Conservation (phyloP, 2,888 invertebrate species). For the Seira sanloemensis region DNA sequence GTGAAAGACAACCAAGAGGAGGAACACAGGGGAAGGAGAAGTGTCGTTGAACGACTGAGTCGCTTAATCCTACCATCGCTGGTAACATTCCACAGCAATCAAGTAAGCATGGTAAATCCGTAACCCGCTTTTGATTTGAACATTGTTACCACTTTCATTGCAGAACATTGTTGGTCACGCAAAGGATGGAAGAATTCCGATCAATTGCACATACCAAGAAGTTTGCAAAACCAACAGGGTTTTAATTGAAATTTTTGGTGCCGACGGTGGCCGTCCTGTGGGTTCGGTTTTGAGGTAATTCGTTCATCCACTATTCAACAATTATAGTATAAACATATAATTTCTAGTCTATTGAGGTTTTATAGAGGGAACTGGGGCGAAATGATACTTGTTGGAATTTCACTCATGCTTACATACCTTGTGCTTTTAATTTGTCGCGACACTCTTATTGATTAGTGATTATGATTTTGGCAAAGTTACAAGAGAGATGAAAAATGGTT, state of each 20-base stretch:
- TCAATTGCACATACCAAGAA: conserved; percentile 66
- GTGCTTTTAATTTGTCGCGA: no score
- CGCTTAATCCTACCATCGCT: conserved; percentile 63
- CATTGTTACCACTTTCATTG: background rate
- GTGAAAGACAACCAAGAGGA: conserved; percentile 8
- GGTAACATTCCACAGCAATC: conserved; percentile 52
- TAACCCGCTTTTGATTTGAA: background rate
- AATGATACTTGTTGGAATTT: no score
- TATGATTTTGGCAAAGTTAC: no score
- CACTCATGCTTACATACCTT: no score
- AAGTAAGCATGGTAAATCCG: background rate
- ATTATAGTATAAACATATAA: no score
- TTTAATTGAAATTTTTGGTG: conserved; percentile 62
- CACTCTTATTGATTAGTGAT: no score
- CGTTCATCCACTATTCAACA: no score
- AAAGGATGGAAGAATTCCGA: conserved; percentile 62
- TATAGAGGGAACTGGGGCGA: no score
- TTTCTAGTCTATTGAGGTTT: no score
- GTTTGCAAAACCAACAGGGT: conserved; percentile 66
- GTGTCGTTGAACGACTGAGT: conserved; percentile 52
- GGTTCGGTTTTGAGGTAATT: conserved; percentile 63
- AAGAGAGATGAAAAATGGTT: no score
- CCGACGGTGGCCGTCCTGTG: conserved; percentile 58
- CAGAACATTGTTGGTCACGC: conserved; percentile 68
- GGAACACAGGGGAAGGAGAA: background rate